These are phyloP conservation scores for Salmo trutta DNA, from an alignment of 2,797 vertebrate genomes.

Conservation along the genomic window DNA sequence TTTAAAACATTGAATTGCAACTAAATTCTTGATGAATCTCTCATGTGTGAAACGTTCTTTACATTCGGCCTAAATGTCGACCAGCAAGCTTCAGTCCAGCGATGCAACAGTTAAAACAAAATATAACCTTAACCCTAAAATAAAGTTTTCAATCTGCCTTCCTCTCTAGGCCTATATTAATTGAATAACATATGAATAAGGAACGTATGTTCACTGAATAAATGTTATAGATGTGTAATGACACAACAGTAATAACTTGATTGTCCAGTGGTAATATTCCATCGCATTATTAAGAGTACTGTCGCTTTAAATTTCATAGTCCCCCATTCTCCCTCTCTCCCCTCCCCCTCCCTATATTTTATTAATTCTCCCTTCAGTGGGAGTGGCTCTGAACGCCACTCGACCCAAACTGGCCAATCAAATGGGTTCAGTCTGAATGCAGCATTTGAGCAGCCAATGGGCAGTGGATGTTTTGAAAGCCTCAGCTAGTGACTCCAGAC, in stretches of 20 bases:
- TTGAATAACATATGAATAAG: neutral
- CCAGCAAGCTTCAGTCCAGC: too few species aligned
- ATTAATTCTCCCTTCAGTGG: conserved; percentile 16
- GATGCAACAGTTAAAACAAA: neutral
- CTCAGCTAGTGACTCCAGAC: conserved; percentile 43
- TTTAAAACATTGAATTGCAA: too few species aligned
- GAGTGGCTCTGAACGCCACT: conserved; percentile 32
- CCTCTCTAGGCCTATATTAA: neutral
- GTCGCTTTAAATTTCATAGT: conserved; percentile 60
- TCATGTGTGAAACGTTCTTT: too few species aligned
- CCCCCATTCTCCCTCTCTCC: neutral
- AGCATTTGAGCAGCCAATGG: conserved; percentile 66
- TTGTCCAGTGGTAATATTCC: neutral
- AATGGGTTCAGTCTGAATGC: conserved; percentile 53
- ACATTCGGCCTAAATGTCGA: too few species aligned
- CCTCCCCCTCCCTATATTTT: conserved; percentile 33
- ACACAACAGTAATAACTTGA: neutral
- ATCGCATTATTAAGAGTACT: neutral
- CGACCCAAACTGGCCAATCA: conserved; percentile 57
- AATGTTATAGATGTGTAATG: neutral
- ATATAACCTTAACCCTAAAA: neutral
- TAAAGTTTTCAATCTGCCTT: neutral
- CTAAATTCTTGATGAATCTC: too few species aligned
- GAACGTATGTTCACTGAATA: neutral
- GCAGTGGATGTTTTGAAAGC: conserved; percentile 28